Percentiles rank a stretch among this genome's conserved stretches.
These are phyloP conservation scores for Amblyraja radiata DNA, from an alignment of 2,797 vertebrate species.

Conservation along the genomic window DNA sequence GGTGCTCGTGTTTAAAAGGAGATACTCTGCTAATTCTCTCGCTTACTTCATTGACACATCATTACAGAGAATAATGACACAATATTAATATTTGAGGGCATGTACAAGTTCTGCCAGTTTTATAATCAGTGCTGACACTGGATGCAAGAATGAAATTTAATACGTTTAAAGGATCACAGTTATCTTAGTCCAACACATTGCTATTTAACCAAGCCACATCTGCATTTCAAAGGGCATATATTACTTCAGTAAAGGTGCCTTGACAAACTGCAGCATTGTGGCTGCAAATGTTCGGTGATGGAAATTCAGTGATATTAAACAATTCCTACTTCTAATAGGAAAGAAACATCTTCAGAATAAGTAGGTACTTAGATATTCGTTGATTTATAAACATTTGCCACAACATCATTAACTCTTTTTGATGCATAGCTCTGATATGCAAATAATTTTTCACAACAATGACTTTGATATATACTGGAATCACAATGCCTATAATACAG, in stretches of 20 bases:
- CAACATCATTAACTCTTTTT: too few species aligned
- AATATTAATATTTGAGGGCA: neutral
- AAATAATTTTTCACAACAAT: too few species aligned
- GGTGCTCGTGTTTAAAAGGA: neutral
- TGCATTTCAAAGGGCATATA: slow-evolving; percentile 14
- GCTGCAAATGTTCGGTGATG: neutral
- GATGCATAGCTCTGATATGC: too few species aligned
- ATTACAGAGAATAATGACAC: slow-evolving; percentile 20
- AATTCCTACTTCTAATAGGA: neutral
- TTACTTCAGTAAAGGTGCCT: neutral
- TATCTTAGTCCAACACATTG: slow-evolving; percentile 32
- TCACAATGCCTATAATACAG: too few species aligned
- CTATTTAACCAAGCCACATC: neutral
- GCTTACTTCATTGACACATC: neutral
- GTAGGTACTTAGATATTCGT: neutral
- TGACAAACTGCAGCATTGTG: neutral
- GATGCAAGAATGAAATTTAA: neutral
- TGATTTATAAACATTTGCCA: too few species aligned
- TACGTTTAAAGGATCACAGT: slow-evolving; percentile 2
- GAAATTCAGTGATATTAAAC: neutral
- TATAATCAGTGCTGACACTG: slow-evolving; percentile 4
- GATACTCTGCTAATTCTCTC: neutral
- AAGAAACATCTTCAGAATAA: neutral
- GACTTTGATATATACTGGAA: too few species aligned
- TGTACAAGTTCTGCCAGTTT: neutral